phyloP scores from a whole-genome alignment of 2,888 invertebrate genomes.

The Gymnosoma rotundatum region DNA sequence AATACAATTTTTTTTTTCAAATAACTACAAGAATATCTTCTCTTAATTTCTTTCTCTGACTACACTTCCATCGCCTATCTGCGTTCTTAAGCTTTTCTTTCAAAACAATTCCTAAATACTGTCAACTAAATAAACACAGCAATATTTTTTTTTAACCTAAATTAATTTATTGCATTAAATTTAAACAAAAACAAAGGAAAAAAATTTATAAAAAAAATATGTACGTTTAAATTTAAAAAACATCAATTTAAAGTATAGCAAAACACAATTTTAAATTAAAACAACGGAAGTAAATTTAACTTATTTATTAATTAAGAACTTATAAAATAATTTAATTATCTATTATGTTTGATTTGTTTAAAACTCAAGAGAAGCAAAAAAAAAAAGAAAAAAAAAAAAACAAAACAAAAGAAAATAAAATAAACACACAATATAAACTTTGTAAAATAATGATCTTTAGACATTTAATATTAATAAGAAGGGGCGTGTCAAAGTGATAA shows the following conservation, averaged over 20 bases:
- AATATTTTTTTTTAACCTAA: slow-evolving; percentile 34
- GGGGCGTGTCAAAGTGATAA: slow-evolving; percentile 2
- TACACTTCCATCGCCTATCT: not conserved
- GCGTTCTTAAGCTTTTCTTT: not conserved
- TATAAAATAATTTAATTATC: slow-evolving; percentile 14
- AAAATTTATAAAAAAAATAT: slow-evolving; percentile 8
- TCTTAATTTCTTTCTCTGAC: not conserved
- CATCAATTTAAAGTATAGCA: slow-evolving; percentile 4
- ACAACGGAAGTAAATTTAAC: slow-evolving; percentile 5
- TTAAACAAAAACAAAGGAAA: slow-evolving; percentile 2
- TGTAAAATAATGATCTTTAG: slow-evolving; percentile 61
- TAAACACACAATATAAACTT: slow-evolving; percentile 20
- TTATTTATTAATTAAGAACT: slow-evolving; percentile 19
- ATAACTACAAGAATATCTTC: not conserved
- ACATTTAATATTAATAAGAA: slow-evolving; percentile 26
- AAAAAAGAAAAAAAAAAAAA: slow-evolving; percentile 3
- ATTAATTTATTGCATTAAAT: slow-evolving; percentile 25
- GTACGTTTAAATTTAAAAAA: not conserved
- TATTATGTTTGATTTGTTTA: slow-evolving; percentile 26
- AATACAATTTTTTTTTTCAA: slow-evolving; percentile 8
- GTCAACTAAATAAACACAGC: slow-evolving; percentile 36
- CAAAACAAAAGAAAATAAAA: not conserved
- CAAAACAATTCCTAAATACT: slow-evolving; percentile 4
- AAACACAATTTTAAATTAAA: slow-evolving; percentile 15
- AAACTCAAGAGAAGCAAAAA: not conserved